Evolutionary conservation across 2,888 invertebrate species (phyloP).

Genomic region (Eulithis prunata): DNA sequence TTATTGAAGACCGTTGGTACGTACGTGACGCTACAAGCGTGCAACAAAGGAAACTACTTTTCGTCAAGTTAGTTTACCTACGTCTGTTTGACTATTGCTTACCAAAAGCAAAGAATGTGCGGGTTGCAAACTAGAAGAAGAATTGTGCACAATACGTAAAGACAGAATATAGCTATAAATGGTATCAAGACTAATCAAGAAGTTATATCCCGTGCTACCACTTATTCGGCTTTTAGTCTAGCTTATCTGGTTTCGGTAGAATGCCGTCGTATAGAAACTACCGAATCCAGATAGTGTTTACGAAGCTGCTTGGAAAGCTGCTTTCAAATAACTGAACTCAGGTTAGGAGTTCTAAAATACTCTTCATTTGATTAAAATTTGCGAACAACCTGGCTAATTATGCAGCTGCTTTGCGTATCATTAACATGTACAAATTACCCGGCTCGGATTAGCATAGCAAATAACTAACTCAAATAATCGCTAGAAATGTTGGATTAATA

Average conservation of each 20-base stretch:
- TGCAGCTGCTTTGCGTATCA: constrained; percentile 46
- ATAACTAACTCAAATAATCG: constrained; percentile 30
- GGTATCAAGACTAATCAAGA: too few species aligned
- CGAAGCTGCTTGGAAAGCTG: too few species aligned
- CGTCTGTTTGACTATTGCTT: too few species aligned
- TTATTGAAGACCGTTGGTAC: background rate
- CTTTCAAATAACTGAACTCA: background rate
- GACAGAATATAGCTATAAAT: too few species aligned
- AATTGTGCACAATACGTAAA: too few species aligned
- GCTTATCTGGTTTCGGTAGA: too few species aligned
- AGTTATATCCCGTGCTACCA: too few species aligned
- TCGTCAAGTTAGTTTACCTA: too few species aligned
- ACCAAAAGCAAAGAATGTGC: too few species aligned
- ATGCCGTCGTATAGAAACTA: background rate
- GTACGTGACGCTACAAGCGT: background rate
- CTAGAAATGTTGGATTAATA: constrained; percentile 14
- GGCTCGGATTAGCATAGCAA: constrained; percentile 37
- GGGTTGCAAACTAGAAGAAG: too few species aligned
- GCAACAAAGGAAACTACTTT: too few species aligned
- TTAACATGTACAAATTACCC: constrained; percentile 44
- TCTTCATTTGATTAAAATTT: constrained; percentile 16
- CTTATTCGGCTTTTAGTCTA: too few species aligned
- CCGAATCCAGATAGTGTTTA: background rate
- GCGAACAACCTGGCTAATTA: constrained; percentile 40
- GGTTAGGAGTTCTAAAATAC: background rate